phyloP scores from a whole-genome alignment of 64 coral and sea anemone genomes.

The Stylophora pistillata region DNA sequence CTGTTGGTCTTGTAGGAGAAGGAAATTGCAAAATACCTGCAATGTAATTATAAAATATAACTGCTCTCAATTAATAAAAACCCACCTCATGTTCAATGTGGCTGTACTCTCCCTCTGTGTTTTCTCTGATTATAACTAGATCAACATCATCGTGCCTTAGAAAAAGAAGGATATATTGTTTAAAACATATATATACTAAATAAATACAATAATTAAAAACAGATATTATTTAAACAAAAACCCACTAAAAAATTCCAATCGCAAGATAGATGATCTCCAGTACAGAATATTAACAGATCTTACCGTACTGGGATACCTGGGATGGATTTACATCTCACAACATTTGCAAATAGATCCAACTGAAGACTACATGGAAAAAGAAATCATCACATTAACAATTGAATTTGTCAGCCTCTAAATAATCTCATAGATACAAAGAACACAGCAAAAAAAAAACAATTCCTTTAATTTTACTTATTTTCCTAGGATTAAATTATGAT shows the following conservation, averaged over 20 bases:
- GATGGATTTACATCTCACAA: constrained; percentile 96
- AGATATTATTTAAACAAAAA: not conserved
- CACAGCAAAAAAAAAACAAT: too few relatives aligned
- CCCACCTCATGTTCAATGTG: constrained; percentile 97
- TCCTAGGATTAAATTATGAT: too few relatives aligned
- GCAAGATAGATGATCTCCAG: too few relatives aligned
- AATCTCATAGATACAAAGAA: too few relatives aligned
- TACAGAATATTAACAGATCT: not conserved
- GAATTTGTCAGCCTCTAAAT: too few relatives aligned
- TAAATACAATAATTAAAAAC: not conserved
- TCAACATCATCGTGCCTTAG: constrained; percentile 88
- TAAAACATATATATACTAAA: not conserved
- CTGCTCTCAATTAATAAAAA: not conserved
- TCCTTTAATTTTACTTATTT: too few relatives aligned
- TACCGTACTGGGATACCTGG: constrained; percentile 87
- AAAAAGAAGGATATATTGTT: not conserved
- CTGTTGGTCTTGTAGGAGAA: too few relatives aligned
- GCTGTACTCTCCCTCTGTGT: constrained; percentile 99
- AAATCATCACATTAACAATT: not conserved
- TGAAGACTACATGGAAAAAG: constrained; percentile 39
- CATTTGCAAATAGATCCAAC: constrained; percentile 95
- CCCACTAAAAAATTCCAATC: too few relatives aligned
- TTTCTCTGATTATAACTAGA: constrained; percentile 96
- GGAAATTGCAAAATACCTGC: too few relatives aligned
- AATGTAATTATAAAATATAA: too few relatives aligned